Evolutionary conservation across 2,797 vertebrate genomes (phyloP), one percentile per base, ranked within the genome.

Genomic region (Choloepus didactylus): DNA sequence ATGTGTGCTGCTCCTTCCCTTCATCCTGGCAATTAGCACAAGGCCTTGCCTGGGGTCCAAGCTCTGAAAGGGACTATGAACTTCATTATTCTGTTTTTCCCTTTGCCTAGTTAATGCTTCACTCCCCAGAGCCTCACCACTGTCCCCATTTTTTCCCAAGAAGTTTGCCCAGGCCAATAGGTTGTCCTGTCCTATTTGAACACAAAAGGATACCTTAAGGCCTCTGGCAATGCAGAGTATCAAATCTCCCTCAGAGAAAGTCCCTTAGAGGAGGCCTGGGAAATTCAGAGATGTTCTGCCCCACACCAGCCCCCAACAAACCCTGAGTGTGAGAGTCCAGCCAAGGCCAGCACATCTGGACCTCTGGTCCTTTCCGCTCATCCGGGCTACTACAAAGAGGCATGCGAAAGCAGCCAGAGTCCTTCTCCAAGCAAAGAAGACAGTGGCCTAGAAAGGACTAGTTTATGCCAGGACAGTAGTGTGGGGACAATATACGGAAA

Each of bases 11-110:
- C 1, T 86, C 1, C 18, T 56, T 35, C 88, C 67, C 49, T 95
- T 86, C 44, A 62, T 94, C n/a, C 72, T 77, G 41, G 11, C 41
- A 87, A 25, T 93, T 91, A 83, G 38, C 49, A 91, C 51, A 95
- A 76, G 11, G 16, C 8, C 23, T 79, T 91, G 14, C 2, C 35
- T 46, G 23, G 27, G 90, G 10, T 7, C 60, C 35, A 49, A 49
- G 27, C 16, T 75, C 72, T 84, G 38, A 80, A 87, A 77, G 18
- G 35, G 15, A 83, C 54, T 35, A 21, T 19, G 77, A 72, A 54
- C 41, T 51, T 59, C n/a, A 84, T 38, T 49, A 6, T 27, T 86
- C n/a, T 46, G 62, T 15, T 1, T 82, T 56, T 88, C 21, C 44
- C 18, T 51, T 64, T n/a, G 19, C 41, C 19, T 80, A 54, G 8